Evolutionary conservation across 2,888 invertebrate species (phyloP).

Genomic region (Melitaea athalia): DNA sequence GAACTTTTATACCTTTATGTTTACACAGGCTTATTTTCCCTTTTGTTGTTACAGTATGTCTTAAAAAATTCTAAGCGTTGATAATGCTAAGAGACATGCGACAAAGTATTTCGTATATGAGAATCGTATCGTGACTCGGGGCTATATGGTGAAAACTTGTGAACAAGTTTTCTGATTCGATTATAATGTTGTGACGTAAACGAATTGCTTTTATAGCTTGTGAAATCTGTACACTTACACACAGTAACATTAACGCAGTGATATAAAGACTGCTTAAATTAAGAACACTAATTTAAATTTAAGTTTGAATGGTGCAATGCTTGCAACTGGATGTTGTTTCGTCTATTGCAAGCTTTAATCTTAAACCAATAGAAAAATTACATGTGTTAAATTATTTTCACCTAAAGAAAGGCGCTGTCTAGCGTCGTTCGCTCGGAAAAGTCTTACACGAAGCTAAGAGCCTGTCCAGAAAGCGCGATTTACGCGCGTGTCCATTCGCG

Average conservation of each 20-base stretch:
- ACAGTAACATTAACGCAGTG: not conserved
- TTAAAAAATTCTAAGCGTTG: conserved; percentile 23
- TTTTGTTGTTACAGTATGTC: conserved; percentile 32
- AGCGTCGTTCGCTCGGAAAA: too few relatives aligned
- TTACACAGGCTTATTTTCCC: conserved; percentile 5
- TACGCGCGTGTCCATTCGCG: too few relatives aligned
- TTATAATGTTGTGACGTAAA: conserved; percentile 30
- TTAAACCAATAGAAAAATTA: too few relatives aligned
- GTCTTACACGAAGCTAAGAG: too few relatives aligned
- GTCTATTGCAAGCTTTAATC: not conserved
- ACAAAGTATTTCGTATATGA: conserved; percentile 17
- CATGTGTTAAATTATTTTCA: too few relatives aligned
- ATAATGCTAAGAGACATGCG: conserved; percentile 33
- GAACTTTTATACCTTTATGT: conserved; percentile 25
- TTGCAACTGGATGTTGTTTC: too few relatives aligned
- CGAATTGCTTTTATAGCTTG: conserved; percentile 20
- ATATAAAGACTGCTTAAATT: too few relatives aligned
- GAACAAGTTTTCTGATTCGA: conserved; percentile 34
- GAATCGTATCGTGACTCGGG: conserved; percentile 18
- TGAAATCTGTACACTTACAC: conserved; percentile 6
- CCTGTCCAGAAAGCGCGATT: too few relatives aligned
- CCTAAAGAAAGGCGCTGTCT: too few relatives aligned
- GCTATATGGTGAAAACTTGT: conserved; percentile 18
- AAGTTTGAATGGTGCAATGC: too few relatives aligned
- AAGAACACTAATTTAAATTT: too few relatives aligned